Base-by-base conservation (phyloP, 1,140 invertebrate species). In the Pogonomyrmex californicus region DNA sequence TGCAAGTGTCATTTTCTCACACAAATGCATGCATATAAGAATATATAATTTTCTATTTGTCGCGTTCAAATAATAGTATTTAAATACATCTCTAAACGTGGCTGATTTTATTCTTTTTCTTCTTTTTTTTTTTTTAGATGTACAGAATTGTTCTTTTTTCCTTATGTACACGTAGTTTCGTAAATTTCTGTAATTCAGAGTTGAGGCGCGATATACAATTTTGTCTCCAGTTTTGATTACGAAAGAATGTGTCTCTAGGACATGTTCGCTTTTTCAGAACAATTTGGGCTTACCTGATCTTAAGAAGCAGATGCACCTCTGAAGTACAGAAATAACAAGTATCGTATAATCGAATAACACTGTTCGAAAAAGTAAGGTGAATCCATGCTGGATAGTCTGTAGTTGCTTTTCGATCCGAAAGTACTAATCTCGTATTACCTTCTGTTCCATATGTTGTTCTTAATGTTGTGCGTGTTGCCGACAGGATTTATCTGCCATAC, bases 351-450 rank as follows among this genome's bases (percentile, higher is more conserved):
- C 12, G 63, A 86, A 44, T 79, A 58, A 86, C 54, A 44, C 79
- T 89, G 75, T 79, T 88, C 12, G 7, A 49, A 30, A 75, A 88
- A 79, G 41, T 62, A 33, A 70, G 63, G 47, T 47, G 66, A 71
- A 82, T 86, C 77, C 85, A 86, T 86, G 85, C 85, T 82, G 44
- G n/a, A 68, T 49, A 70, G 36, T 86, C 47, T 60, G 56, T 62
- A 44, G 66, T 86, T 73, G 41, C 23, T 70, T 82, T 86, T 60
- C 54, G 33, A 36, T 82, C 23, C 47, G 63, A 82, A 60, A 81
- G n/a, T 81, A n/a, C 56, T 83, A 63, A 33, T 85, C 47, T 81
- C 56, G 87, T 76, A 81, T 92, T 93, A 93, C 91, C 93, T 94
- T 90, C 83, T 79, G 56, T 87, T 87, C 82, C 68, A 36, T 68